Conservation (phyloP, 2,113 vertebrate genomes). For the Eidolon helvum region DNA sequence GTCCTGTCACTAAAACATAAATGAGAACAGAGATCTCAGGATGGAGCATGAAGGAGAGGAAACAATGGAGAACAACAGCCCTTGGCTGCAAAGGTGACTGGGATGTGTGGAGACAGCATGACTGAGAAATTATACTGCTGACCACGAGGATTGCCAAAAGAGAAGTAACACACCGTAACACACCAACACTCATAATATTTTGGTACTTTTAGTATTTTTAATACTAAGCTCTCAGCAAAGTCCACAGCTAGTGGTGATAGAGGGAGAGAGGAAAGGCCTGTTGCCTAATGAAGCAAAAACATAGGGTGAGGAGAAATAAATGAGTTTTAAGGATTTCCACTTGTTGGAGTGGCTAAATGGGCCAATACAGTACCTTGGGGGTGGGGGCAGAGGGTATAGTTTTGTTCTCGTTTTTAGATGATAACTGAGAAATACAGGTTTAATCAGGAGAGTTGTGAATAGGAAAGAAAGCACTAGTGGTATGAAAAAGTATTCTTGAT, state of each 20-base stretch:
- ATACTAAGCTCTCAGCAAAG: not conserved
- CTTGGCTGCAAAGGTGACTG: not conserved
- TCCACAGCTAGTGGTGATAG: not conserved
- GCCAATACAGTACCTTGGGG: not conserved
- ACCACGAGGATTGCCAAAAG: not conserved
- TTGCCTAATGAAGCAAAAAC: not conserved
- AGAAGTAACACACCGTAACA: not conserved
- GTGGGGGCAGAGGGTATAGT: not conserved
- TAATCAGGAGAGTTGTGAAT: not conserved
- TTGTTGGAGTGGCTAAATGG: not conserved
- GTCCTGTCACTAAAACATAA: not conserved
- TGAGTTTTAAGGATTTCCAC: not conserved
- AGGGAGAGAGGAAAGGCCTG: not conserved
- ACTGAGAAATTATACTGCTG: not conserved
- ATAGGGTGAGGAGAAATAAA: not conserved
- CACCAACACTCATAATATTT: not conserved
- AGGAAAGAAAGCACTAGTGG: not conserved
- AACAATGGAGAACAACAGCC: not conserved
- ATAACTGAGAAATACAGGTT: not conserved
- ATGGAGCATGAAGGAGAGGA: not conserved
- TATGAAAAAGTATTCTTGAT: not conserved
- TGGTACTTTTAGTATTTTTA: not conserved
- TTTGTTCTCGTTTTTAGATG: not conserved
- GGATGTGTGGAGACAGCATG: not conserved
- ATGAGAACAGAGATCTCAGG: not conserved